Base-by-base conservation (phyloP, 2,113 vertebrate genomes). In the Panthera leo region DNA sequence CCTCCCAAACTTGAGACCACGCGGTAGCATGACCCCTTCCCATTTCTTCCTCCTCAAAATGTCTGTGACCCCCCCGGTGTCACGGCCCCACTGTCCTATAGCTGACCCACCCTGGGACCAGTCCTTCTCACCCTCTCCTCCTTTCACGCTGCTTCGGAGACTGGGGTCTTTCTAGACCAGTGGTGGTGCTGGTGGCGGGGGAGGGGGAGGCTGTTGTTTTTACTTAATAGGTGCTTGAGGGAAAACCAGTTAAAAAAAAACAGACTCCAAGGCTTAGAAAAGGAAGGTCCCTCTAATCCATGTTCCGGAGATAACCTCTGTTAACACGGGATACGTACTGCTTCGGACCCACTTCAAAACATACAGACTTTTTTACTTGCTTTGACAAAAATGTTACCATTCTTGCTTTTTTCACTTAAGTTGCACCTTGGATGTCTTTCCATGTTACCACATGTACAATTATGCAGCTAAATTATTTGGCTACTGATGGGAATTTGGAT, bases 1-100 rank as follows among this genome's bases (percentile, higher is more conserved):
- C 45, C 11, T 68, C 70, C 58, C 15, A 93, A 63, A 71, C 51
- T 48, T 15, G 21, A 58, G 6, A 75, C 39, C 53, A 89, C 19
- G 36, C 19, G 2, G 15, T 23, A n/a, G 21, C 75, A 63, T 88
- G 82, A 78, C 21, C 84, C 29, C 31, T 65, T 48, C 45, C 71
- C 45, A 21, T 7, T 84, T 78, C 34, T 11, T 85, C 34, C 55
- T 91, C 80, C 70, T 85, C 42, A 67, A 82, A 94, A 31, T 34
- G 25, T 65, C 48, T 2, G 42, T 29, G 25, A 31, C 23, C 48
- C 45, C 45, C 11, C 29, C 53, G 19, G n/a, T 23, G 48, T 5
- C 9, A 0, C 0, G 6, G 0, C 21, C 25, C 70, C 5, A 3
- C 48, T 39, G 53, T 31, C n/a, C 85, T 39, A 11, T 39, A 11